Conservation (phyloP, 2,797 vertebrate species). For the Phoxinus dragarum region DNA sequence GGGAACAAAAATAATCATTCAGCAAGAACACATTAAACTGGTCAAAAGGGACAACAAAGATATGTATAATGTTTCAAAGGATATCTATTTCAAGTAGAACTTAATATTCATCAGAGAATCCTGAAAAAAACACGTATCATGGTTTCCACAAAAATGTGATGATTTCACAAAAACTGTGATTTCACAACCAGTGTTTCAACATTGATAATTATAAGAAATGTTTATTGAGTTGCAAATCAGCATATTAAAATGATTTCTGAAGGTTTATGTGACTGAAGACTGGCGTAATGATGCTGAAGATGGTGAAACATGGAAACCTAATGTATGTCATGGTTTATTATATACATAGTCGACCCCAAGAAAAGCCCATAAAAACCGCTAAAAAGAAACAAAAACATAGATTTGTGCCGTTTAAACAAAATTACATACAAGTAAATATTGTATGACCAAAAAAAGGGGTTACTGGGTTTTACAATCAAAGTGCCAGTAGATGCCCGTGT, state of each 20-base stretch:
- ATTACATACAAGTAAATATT: background rate
- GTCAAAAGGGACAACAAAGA: background rate
- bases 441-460: background rate
- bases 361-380: background rate
- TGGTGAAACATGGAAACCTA: background rate
- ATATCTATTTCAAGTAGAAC: background rate
- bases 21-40: background rate
- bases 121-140: background rate
- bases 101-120: no score
- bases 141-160: background rate
- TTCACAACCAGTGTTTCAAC: background rate
- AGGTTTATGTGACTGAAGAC: background rate
- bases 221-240: background rate
- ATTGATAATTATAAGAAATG: background rate
- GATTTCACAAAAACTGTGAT: no score
- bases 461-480: background rate
- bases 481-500: background rate
- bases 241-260: background rate
- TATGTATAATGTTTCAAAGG: background rate
- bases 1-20: background rate
- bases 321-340: background rate
- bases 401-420: background rate
- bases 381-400: background rate
- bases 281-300: background rate
- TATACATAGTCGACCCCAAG: background rate